Conservation (phyloP, 2,888 invertebrate species). For the Patella ulyssiponensis region DNA sequence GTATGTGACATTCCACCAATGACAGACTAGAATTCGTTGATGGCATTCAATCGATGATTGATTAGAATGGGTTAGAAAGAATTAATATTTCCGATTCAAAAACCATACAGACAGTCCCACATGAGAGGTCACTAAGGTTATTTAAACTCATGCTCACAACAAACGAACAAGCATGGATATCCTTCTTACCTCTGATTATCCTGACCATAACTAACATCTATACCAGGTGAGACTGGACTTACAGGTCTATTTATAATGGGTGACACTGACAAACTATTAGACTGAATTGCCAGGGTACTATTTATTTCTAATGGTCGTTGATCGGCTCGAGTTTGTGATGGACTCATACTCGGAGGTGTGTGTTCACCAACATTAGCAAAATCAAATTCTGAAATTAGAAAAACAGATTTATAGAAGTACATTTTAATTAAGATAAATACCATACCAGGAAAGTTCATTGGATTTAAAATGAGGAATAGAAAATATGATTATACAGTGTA, state of each 20-base stretch:
- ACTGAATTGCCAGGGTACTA: not conserved
- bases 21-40: too few relatives aligned
- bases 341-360: slow-evolving; percentile 22
- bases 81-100: not conserved
- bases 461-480: too few relatives aligned
- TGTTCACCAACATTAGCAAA: slow-evolving; percentile 17
- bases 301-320: not conserved
- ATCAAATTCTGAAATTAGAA: slow-evolving; percentile 25
- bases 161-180: too few relatives aligned
- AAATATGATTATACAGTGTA: too few relatives aligned
- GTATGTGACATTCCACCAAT: too few relatives aligned
- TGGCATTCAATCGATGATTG: too few relatives aligned
- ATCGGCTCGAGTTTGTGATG: slow-evolving; percentile 5
- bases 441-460: too few relatives aligned
- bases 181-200: too few relatives aligned
- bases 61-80: not conserved
- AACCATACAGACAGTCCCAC: too few relatives aligned
- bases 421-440: not conserved
- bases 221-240: not conserved
- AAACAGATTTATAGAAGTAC: not conserved
- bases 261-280: not conserved
- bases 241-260: not conserved
- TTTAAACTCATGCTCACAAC: too few relatives aligned
- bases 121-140: too few relatives aligned
- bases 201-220: too few relatives aligned